Base-by-base conservation (phyloP, 2,113 vertebrate species). In the Forbesichthys agassizii region DNA sequence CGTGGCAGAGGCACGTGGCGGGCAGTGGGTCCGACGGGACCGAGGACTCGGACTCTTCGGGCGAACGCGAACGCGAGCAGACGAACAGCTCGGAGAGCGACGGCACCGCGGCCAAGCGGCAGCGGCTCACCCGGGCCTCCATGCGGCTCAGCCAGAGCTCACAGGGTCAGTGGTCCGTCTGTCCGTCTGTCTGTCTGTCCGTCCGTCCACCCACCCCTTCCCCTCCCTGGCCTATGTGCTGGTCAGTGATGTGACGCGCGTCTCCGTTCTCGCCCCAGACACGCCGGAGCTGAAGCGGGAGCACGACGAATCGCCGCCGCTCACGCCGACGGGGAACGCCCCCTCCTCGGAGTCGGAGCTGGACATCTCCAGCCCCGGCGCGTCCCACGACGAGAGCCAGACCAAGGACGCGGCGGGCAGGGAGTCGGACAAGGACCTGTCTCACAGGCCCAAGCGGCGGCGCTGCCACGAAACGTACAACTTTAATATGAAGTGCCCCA, bases 401-500 rank as follows among this genome's bases (percentile, higher is more conserved):
- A 90, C 96, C 79, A 98, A 98, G 91, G 98, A 99, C 85, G 89
- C 94, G 85, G 94, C 94, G 74, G 90, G 92, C 85, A 95, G 98
- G 89, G 98, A 98, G 88, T 98, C 96, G 0, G 96, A 96, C 79
- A 99, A 98, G 9, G 97, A 99, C 86, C 94, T 97, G 0, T 96
- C 97, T 33, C 96, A 98, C 81, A 92, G 97, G 16, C 98, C 98
- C 58, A 99, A 99, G 73, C 95, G 98, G 4, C 95, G 97, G 11
- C 96, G 97, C 71, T 99, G 98, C 88, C 98, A 99, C 0, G 98
- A 99, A 84, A 99, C 97, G 81, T 99, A 99, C 91, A 99, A 99
- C 86, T 99, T 99, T 84, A 99, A 99, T 85, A 99, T 99, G 96
- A 99, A 99, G 74, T 99, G 98, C 75, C 98, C 98, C 14, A 99